Evolutionary conservation across 2,113 vertebrate species (phyloP).

Genomic region (Bos taurus): DNA sequence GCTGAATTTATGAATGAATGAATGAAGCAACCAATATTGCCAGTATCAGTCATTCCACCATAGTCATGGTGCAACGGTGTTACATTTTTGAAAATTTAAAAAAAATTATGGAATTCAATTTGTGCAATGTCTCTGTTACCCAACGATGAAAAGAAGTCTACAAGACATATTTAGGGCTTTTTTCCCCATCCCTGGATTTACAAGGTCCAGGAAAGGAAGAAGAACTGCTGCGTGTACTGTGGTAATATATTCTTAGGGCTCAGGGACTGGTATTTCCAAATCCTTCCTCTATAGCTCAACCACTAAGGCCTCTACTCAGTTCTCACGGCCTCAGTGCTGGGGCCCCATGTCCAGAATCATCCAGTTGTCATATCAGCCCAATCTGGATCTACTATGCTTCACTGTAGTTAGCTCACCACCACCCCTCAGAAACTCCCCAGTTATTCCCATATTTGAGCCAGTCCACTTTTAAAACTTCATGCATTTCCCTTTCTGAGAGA

Average conservation of each 20-base stretch:
- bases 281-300: rapidly evolving
- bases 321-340: not conserved
- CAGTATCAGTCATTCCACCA: not conserved
- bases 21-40: not conserved
- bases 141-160: not conserved
- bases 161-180: not conserved
- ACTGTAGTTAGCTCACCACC: rapidly evolving
- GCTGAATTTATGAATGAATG: not conserved
- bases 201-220: not conserved
- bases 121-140: not conserved
- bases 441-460: not conserved
- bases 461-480: not conserved
- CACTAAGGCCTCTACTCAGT: not conserved
- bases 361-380: rapidly evolving
- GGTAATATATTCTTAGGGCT: not conserved
- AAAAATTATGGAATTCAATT: not conserved
- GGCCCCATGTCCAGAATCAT: not conserved
- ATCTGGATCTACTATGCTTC: rapidly evolving
- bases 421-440: not conserved
- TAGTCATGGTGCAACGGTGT: not conserved
- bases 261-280: not conserved
- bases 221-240: rapidly evolving
- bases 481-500: not conserved
- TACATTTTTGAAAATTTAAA: not conserved
- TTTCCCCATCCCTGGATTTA: not conserved